These are phyloP conservation scores for Campylomormyrus numenius DNA, from an alignment of 2,113 vertebrate species.

Conservation along the genomic window DNA sequence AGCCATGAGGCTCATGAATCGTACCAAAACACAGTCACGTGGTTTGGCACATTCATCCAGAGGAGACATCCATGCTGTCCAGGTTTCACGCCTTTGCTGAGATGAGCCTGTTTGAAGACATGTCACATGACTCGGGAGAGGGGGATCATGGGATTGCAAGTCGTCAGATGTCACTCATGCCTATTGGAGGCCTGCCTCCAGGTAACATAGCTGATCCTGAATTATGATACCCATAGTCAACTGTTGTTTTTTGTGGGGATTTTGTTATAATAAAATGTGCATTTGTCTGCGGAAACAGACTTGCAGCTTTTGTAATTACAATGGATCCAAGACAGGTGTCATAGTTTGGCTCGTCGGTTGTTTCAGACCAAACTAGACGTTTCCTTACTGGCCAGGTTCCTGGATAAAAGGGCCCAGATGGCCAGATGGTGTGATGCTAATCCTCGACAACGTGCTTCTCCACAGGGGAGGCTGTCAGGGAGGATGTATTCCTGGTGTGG, in stretches of 20 bases:
- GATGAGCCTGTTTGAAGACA: slow-evolving; percentile 39
- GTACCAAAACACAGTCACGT: not conserved
- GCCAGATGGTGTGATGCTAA: not conserved
- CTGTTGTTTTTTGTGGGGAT: not conserved
- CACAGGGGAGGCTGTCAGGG: slow-evolving; percentile 57
- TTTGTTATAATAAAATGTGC: not conserved
- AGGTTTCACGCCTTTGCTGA: slow-evolving; percentile 68
- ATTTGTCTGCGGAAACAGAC: not conserved
- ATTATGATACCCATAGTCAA: not conserved
- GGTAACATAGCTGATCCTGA: slow-evolving; percentile 48
- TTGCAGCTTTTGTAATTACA: not conserved
- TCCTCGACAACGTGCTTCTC: slow-evolving; percentile 16
- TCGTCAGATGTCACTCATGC: slow-evolving; percentile 37
- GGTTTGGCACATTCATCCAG: not conserved
- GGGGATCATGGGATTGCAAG: slow-evolving; percentile 34
- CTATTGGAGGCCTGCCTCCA: slow-evolving; percentile 55
- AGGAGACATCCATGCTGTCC: not conserved
- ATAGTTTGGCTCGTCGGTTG: not conserved
- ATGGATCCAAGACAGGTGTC: not conserved
- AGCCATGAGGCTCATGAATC: not conserved
- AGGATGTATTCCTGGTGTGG: slow-evolving; percentile 70
- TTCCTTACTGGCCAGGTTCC: not conserved
- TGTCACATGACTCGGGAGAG: slow-evolving; percentile 19
- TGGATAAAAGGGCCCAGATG: not conserved
- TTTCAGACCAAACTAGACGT: not conserved